Base-by-base conservation (phyloP, 2,888 invertebrate species). In the Drosophila longiperda region DNA sequence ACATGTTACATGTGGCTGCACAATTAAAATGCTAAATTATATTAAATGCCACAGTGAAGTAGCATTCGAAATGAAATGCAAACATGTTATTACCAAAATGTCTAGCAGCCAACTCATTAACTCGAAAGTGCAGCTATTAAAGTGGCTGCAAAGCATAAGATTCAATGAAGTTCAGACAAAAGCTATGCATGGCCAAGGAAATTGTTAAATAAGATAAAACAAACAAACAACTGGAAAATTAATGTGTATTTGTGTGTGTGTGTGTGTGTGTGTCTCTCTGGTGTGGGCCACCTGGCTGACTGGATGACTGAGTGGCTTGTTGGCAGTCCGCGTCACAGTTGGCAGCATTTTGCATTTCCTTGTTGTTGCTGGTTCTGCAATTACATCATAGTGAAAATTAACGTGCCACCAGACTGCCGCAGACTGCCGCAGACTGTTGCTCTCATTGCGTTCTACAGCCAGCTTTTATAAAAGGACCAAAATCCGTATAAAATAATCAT, bases 321-420 rank as follows among this genome's bases (percentile, higher is more conserved):
- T 66, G 59, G 40, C 63, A 67, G 62, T 34, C 71, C 42, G 65
- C 89, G 90, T 90, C 89, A 91, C 90, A 91, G 86, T 84, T 82
- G 90, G 81, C 73, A 77, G 75, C 84, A 75, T 80, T 83, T 82
- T 80, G 83, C 82, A 91, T 90, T 90, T 90, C 91, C 90, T 90
- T 20, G 42, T 40, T 40, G 38, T 52, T 36, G 66, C 53, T 45
- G 64, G 55, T 55, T 38, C 71, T 62, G 82, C 80, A 87, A 79
- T 89, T 88, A 83, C 88, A 85, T 85, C 90, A 89, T 72, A 78
- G 79, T 83, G 86, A 87, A 90, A 89, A 87, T 88, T 87, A 87
- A 82, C 83, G 74, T 83, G 79, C 89, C 87, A 64, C 82, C 84
- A 78, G 71, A 17, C 49, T 6, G 54, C 36, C 26, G 36, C 84